Conservation (phyloP, 2,113 vertebrate species). For the Brachyistius frenatus region DNA sequence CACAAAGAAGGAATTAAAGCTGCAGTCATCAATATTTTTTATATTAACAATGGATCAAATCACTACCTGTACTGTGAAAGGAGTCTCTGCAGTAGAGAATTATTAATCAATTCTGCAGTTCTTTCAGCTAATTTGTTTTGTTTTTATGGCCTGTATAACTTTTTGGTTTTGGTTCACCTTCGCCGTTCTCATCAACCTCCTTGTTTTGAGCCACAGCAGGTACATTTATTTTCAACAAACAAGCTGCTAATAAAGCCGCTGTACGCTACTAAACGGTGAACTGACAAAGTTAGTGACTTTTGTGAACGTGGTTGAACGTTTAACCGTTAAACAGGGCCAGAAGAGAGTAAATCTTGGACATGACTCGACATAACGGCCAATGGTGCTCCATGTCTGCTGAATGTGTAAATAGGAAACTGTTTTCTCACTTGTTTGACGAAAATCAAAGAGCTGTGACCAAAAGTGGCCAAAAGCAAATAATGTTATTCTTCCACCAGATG, state of each 20-base stretch:
- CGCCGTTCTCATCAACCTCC: too few species aligned
- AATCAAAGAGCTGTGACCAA: not conserved
- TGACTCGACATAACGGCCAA: not conserved
- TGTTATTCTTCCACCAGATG: too few species aligned
- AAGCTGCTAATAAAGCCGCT: not conserved
- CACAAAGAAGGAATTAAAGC: conserved; percentile 12
- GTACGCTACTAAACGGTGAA: too few species aligned
- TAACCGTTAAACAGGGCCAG: not conserved
- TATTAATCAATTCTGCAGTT: not conserved
- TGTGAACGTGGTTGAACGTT: not conserved
- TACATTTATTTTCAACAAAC: conserved; percentile 1
- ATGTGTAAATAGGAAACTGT: not conserved
- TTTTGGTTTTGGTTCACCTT: too few species aligned
- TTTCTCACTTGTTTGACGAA: not conserved
- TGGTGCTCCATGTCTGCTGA: not conserved
- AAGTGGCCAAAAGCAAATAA: too few species aligned
- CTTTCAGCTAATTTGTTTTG: not conserved
- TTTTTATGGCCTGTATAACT: not conserved
- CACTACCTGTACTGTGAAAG: not conserved
- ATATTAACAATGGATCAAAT: not conserved
- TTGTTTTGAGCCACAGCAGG: not conserved
- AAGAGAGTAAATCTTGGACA: not conserved
- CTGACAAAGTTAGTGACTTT: not conserved
- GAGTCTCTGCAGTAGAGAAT: not conserved
- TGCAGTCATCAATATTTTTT: conserved; percentile 6